Conservation (phyloP, 2,888 invertebrate species). For the Hydraecia micacea region DNA sequence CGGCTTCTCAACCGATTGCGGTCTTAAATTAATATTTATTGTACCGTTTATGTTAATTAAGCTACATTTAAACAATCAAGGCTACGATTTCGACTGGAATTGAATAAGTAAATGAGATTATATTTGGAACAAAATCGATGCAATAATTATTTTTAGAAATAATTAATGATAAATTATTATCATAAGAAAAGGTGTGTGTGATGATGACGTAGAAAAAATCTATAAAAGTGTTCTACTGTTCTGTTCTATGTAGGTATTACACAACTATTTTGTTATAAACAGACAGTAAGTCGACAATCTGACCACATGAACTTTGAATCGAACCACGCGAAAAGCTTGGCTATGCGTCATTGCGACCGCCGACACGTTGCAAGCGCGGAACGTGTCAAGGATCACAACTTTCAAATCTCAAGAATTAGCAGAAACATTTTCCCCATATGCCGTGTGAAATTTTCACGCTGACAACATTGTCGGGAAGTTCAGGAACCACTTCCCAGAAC, state of each 20-base stretch:
- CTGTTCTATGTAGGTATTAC: not conserved
- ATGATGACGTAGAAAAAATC: not conserved
- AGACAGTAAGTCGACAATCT: constrained; percentile 51
- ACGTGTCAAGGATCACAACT: constrained; percentile 87
- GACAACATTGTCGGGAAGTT: constrained; percentile 88
- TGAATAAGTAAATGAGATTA: constrained; percentile 7
- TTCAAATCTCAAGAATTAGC: constrained; percentile 72
- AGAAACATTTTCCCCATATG: constrained; percentile 71
- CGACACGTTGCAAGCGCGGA: constrained; percentile 72
- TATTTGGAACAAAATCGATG: constrained; percentile 26
- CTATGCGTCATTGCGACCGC: constrained; percentile 76
- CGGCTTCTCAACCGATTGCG: constrained; percentile 5
- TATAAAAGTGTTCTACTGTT: not conserved
- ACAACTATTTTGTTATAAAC: constrained; percentile 20
- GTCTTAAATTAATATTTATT: constrained; percentile 36
- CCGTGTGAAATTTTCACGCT: constrained; percentile 73
- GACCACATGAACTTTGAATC: constrained; percentile 69
- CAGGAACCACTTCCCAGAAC: constrained; percentile 91
- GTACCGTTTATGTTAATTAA: constrained; percentile 46
- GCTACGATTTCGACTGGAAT: constrained; percentile 14
- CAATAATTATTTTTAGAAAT: constrained; percentile 10
- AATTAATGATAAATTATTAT: not conserved
- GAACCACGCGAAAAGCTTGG: constrained; percentile 76
- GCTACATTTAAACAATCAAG: constrained; percentile 33
- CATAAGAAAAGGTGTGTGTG: constrained; percentile 1